Conservation (phyloP, 2,888 invertebrate genomes). For the Mystacides longicornis region DNA sequence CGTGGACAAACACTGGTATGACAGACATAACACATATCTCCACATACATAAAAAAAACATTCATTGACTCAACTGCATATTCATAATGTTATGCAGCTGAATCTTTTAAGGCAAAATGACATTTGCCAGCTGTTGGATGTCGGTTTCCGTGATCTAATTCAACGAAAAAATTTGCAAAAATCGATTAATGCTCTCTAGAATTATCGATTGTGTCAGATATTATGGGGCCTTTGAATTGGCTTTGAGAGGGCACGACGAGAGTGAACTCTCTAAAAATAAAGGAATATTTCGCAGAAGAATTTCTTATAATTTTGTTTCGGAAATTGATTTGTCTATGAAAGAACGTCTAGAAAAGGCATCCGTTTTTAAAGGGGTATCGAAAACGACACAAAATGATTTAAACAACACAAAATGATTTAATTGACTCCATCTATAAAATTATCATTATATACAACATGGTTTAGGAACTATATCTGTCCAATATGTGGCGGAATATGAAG, state of each 20-base stretch:
- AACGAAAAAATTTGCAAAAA: slow-evolving; percentile 27
- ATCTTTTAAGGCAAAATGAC: background rate
- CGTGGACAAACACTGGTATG: slow-evolving; percentile 22
- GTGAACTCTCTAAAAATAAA: too few relatives aligned
- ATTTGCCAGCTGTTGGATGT: background rate
- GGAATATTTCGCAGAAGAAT: too few relatives aligned
- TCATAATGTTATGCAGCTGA: slow-evolving; percentile 20
- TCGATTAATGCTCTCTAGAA: slow-evolving; percentile 27
- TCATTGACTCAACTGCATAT: slow-evolving; percentile 22
- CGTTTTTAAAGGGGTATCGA: too few relatives aligned
- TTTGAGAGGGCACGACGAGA: slow-evolving; percentile 30
- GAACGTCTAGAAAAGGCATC: too few relatives aligned
- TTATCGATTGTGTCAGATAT: slow-evolving; percentile 31
- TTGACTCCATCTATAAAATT: too few relatives aligned
- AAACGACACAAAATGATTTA: too few relatives aligned
- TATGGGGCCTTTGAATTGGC: slow-evolving; percentile 31
- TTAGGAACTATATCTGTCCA: too few relatives aligned
- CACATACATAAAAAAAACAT: slow-evolving; percentile 23
- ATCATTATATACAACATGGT: too few relatives aligned
- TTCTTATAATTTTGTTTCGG: too few relatives aligned
- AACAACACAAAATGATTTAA: too few relatives aligned
- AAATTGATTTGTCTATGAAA: too few relatives aligned
- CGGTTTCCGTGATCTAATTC: slow-evolving; percentile 17
- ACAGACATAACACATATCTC: slow-evolving; percentile 23
- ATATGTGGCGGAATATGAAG: too few relatives aligned